A percentile compares a stretch with the other conserved stretches of the same genome.
Conservation (phyloP, 2,888 invertebrate species). For the Sthenelais limicola region DNA sequence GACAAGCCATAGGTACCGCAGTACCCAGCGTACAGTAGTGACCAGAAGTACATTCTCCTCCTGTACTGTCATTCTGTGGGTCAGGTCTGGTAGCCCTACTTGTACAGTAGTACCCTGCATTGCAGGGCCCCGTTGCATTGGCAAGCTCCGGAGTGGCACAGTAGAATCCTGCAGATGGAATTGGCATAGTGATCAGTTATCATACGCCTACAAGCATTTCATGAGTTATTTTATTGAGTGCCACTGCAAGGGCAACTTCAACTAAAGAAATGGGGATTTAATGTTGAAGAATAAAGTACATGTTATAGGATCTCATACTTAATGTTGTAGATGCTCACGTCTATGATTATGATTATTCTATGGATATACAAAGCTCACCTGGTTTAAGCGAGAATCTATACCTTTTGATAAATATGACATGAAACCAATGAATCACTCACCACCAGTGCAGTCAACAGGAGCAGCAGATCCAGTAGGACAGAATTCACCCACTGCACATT, state of each 20-base stretch:
- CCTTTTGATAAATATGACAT: too few relatives aligned
- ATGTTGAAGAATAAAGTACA: too few relatives aligned
- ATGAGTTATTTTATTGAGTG: too few relatives aligned
- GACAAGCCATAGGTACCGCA: conserved; percentile 57
- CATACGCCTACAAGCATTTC: too few relatives aligned
- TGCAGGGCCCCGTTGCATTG: conserved; percentile 61
- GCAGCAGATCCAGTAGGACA: conserved; percentile 66
- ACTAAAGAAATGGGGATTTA: too few relatives aligned
- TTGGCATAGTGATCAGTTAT: too few relatives aligned
- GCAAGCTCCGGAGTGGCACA: conserved; percentile 60
- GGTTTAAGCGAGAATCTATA: too few relatives aligned
- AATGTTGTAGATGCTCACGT: too few relatives aligned
- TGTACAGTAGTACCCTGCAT: conserved; percentile 66
- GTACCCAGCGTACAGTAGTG: conserved; percentile 66
- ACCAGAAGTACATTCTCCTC: conserved; percentile 64
- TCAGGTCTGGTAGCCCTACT: conserved; percentile 54
- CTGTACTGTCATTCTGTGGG: conserved; percentile 65
- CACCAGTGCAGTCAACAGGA: conserved; percentile 57
- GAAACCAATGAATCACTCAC: conserved; percentile 2
- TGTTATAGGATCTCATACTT: too few relatives aligned
- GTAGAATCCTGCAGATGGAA: conserved; percentile 61
- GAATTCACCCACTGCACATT: conserved; percentile 64
- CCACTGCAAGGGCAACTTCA: too few relatives aligned
- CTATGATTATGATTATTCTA: too few relatives aligned
- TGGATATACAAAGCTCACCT: too few relatives aligned